Percentiles rank a stretch among this genome's conserved stretches.
Evolutionary conservation across 2,113 vertebrate genomes (phyloP).

Genomic region (Seriola aureovittata): DNA sequence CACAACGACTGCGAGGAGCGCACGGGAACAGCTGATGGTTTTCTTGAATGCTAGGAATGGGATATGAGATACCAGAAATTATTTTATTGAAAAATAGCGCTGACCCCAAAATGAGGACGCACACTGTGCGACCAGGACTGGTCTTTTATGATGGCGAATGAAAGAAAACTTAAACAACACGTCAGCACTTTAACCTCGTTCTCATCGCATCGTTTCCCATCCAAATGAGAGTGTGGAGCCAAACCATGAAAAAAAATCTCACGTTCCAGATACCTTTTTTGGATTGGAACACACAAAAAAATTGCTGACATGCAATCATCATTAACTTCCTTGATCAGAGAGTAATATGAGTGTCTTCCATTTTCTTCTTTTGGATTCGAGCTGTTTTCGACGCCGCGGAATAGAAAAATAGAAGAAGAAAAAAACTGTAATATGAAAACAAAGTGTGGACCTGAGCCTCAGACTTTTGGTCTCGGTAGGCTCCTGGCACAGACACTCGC

Average conservation of each 20-base stretch:
- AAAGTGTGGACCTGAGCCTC: background rate
- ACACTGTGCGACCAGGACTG: constrained; percentile 5
- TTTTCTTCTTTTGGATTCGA: background rate
- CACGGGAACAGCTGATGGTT: background rate
- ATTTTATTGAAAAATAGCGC: constrained; percentile 31
- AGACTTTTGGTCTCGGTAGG: constrained; percentile 9
- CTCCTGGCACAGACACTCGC: constrained; percentile 9
- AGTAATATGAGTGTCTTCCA: background rate
- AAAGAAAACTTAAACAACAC: constrained; percentile 33
- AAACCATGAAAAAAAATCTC: constrained; percentile 43
- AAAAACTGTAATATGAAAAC: constrained; percentile 10
- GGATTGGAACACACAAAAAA: background rate
- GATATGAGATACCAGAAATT: background rate
- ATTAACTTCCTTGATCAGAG: background rate
- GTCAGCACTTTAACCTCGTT: constrained; percentile 43
- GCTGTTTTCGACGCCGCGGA: background rate
- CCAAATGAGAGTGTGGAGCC: constrained; percentile 52
- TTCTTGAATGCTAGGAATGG: background rate
- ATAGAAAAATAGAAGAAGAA: background rate
- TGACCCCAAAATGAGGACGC: constrained; percentile 15
- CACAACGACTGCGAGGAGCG: background rate
- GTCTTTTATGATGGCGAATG: constrained; percentile 23
- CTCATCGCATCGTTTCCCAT: constrained; percentile 48
- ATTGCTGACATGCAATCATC: background rate
- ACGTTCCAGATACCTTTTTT: constrained; percentile 18